These are phyloP conservation scores for Scotopteryx bipunctaria DNA, from an alignment of 2,888 invertebrate genomes.

Conservation along the genomic window DNA sequence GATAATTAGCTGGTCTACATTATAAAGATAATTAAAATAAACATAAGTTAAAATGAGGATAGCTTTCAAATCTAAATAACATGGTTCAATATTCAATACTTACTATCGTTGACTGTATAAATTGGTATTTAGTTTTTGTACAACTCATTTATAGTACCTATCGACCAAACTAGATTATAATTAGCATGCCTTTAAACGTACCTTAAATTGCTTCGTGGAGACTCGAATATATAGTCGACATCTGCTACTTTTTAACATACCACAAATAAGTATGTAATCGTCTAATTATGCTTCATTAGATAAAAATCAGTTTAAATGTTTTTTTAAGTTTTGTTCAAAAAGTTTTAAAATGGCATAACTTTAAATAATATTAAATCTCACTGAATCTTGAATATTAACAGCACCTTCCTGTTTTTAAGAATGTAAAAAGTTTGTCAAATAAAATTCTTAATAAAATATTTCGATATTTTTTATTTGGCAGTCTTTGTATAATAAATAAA, in stretches of 20 bases:
- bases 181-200: constrained; percentile 34
- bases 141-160: constrained; percentile 23
- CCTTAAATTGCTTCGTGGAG: constrained; percentile 53
- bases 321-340: too few relatives aligned
- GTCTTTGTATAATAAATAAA: constrained; percentile 48
- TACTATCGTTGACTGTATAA: constrained; percentile 23
- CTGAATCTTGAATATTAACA: constrained; percentile 59
- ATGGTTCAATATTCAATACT: neutral
- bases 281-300: constrained; percentile 8
- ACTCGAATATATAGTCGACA: constrained; percentile 47
- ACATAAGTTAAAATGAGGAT: neutral
- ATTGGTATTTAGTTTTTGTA: constrained; percentile 24
- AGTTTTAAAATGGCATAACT: constrained; percentile 27
- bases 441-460: constrained; percentile 59
- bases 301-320: neutral
- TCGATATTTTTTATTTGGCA: constrained; percentile 61
- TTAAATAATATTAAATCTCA: constrained; percentile 46
- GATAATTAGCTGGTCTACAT: constrained; percentile 14
- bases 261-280: constrained; percentile 2
- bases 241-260: constrained; percentile 28
- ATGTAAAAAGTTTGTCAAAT: constrained; percentile 74
- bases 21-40: constrained; percentile 12
- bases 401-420: constrained; percentile 64
- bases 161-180: constrained; percentile 35
- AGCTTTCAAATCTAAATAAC: constrained; percentile 5